Conservation (phyloP, 2,888 invertebrate genomes). For the Lysandra coridon region DNA sequence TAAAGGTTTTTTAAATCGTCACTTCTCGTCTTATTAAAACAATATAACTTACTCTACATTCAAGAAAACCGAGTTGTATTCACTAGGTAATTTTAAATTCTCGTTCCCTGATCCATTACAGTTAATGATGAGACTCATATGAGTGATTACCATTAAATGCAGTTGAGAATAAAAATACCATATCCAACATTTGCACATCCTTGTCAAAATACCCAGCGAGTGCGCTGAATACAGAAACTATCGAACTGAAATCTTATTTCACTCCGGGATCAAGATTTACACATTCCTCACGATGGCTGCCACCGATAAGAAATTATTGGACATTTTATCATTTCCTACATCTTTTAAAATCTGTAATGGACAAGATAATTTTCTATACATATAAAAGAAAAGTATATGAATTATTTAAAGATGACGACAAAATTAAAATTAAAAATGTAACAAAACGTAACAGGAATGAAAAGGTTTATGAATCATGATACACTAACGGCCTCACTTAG, state of each 20-base stretch:
- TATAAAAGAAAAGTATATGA: neutral
- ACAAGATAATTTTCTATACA: neutral
- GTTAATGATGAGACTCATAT: too few species aligned
- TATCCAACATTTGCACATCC: conserved; percentile 18
- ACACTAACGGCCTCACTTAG: too few species aligned
- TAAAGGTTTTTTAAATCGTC: too few species aligned
- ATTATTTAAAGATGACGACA: too few species aligned
- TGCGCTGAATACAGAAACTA: conserved; percentile 49
- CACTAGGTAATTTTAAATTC: too few species aligned
- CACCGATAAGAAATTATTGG: neutral
- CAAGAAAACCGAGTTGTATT: too few species aligned
- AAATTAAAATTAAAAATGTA: too few species aligned
- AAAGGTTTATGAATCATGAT: too few species aligned
- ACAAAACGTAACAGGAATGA: too few species aligned
- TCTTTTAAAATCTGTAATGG: neutral
- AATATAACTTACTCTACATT: too few species aligned
- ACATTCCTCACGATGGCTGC: conserved; percentile 49
- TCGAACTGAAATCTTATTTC: conserved; percentile 49
- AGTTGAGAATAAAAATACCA: neutral
- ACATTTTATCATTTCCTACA: neutral
- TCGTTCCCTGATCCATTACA: too few species aligned
- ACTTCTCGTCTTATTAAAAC: too few species aligned
- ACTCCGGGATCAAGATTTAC: conserved; percentile 40
- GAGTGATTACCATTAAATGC: neutral
- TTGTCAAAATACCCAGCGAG: conserved; percentile 42